Conservation (phyloP, 37 sponge, comb jelly and placozoan genomes). For the Halisarca cf. caerulea region DNA sequence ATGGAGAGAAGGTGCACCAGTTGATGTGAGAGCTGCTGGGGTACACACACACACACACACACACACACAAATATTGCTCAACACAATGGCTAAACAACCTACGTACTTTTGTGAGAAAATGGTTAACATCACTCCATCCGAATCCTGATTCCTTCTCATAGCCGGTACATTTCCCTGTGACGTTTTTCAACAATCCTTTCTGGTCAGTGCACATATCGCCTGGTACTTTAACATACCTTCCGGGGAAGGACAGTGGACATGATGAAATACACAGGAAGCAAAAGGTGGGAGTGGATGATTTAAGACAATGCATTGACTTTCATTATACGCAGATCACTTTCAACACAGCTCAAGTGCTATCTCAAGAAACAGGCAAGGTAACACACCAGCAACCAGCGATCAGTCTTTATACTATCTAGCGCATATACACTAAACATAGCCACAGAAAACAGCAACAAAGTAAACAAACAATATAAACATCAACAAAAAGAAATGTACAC, state of each 20-base stretch:
- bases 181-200: neutral
- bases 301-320: too few relatives aligned
- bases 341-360: too few relatives aligned
- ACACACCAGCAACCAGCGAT: too few relatives aligned
- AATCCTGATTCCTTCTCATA: neutral
- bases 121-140: neutral
- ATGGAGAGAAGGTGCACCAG: neutral
- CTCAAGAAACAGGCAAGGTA: too few relatives aligned
- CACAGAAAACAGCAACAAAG: too few relatives aligned
- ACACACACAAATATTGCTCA: slow-evolving; percentile 32
- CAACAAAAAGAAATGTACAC: too few relatives aligned
- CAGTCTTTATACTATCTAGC: too few relatives aligned
- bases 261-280: too few relatives aligned
- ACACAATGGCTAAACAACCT: neutral
- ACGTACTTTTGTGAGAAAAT: neutral
- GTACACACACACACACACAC: slow-evolving; percentile 11
- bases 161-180: neutral
- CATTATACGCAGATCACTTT: too few relatives aligned
- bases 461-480: neutral
- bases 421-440: too few relatives aligned
- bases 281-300: too few relatives aligned
- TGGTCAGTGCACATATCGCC: neutral
- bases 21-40: neutral
- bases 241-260: neutral
- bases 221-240: slow-evolving; percentile 13